These are phyloP conservation scores for Pteropus alecto DNA, from an alignment of 2,113 vertebrate genomes.

Conservation along the genomic window DNA sequence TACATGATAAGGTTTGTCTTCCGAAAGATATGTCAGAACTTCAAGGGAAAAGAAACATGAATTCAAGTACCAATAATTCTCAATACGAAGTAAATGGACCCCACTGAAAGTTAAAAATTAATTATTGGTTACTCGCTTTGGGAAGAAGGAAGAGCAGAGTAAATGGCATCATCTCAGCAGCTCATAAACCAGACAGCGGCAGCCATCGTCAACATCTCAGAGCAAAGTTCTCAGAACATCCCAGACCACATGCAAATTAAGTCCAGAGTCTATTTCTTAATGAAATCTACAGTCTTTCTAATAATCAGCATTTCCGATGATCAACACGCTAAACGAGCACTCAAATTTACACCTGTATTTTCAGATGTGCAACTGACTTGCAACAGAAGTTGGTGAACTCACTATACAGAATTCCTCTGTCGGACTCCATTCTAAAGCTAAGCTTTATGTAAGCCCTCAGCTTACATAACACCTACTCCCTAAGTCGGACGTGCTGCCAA, in stretches of 20 bases:
- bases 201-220: not conserved
- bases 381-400: not conserved
- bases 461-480: not conserved
- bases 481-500: not conserved
- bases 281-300: not conserved
- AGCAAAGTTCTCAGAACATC: not conserved
- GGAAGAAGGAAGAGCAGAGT: not conserved
- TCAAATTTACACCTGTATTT: not conserved
- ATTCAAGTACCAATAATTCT: conserved; percentile 15
- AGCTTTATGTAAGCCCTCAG: not conserved
- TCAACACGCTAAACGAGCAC: not conserved
- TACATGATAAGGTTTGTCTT: not conserved
- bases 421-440: not conserved
- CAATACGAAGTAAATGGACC: not conserved
- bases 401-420: not conserved
- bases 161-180: not conserved
- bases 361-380: not conserved
- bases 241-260: not conserved
- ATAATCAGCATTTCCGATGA: not conserved
- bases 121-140: not conserved
- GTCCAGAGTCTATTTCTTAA: not conserved
- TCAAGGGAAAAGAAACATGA: not conserved
- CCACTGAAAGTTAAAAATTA: not conserved
- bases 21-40: not conserved
- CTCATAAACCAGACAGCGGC: not conserved